Conservation (phyloP, 2,797 vertebrate species). For the Coluber constrictor region DNA sequence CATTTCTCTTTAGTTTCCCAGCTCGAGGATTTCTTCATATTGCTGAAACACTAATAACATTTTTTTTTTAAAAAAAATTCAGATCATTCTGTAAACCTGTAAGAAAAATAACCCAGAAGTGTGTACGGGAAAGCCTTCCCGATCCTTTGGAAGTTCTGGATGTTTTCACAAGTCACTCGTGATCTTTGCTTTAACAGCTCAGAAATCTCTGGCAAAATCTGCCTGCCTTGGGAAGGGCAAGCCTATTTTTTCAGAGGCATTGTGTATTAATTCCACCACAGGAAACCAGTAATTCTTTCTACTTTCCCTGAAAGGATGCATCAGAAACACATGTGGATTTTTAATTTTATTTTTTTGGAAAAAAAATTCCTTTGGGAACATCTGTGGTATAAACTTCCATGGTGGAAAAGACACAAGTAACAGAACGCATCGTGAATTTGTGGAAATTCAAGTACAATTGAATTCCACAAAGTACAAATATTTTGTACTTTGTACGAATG, state of each 20-base stretch:
- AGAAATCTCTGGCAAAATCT: not conserved
- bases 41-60: not conserved
- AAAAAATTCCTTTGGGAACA: constrained; percentile 54
- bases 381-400: constrained; percentile 45
- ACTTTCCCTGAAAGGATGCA: constrained; percentile 38
- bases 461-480: too few relatives aligned
- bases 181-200: not conserved
- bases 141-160: not conserved
- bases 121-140: not conserved
- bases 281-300: not conserved
- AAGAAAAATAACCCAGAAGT: too few relatives aligned
- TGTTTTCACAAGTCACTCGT: not conserved
- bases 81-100: not conserved
- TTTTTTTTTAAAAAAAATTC: not conserved
- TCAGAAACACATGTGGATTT: constrained; percentile 54
- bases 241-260: not conserved
- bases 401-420: constrained; percentile 50
- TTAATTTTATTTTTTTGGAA: constrained; percentile 44
- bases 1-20: not conserved
- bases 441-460: not conserved
- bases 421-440: constrained; percentile 53
- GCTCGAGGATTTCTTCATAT: not conserved
- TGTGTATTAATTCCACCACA: not conserved
- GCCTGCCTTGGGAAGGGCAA: not conserved
- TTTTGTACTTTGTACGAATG: constrained; percentile 14